Evolutionary conservation across 2,113 vertebrate genomes (phyloP).

Genomic region (Psilopogon haemacephalus): DNA sequence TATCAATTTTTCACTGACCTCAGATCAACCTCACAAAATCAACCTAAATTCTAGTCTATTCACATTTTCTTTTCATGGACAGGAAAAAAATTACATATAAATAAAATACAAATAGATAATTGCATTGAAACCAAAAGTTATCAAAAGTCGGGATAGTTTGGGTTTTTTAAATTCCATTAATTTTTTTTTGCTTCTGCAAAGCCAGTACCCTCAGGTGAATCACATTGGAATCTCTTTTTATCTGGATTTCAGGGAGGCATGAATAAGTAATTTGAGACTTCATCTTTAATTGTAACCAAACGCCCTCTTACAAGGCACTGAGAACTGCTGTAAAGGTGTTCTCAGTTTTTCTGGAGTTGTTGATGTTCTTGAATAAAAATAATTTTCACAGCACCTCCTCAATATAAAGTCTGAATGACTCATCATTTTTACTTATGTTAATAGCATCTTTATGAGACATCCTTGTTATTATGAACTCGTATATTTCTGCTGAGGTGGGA

Average conservation of each 20-base stretch:
- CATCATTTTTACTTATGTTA: not conserved
- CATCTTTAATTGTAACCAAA: conserved; percentile 48
- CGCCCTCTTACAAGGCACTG: not conserved
- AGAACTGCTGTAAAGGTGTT: not conserved
- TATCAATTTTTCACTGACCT: conserved; percentile 75
- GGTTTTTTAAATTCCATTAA: not conserved
- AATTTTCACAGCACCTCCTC: not conserved
- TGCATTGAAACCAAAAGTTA: not conserved
- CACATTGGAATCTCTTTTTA: not conserved
- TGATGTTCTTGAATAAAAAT: not conserved
- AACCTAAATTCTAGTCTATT: conserved; percentile 41
- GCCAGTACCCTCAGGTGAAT: not conserved
- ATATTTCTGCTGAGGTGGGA: not conserved
- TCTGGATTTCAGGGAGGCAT: not conserved
- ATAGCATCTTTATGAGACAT: not conserved
- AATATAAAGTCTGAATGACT: not conserved
- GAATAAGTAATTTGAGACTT: not conserved
- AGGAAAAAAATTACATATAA: not conserved
- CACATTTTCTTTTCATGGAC: not conserved
- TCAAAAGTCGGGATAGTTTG: not conserved
- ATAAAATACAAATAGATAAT: not conserved
- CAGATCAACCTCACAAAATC: conserved; percentile 69
- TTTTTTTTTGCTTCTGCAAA: not conserved
- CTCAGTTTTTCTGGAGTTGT: not conserved
- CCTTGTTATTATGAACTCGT: rapidly evolving